These are phyloP conservation scores for Pediacus dermestoides DNA, from an alignment of 2,888 invertebrate species.

Conservation along the genomic window DNA sequence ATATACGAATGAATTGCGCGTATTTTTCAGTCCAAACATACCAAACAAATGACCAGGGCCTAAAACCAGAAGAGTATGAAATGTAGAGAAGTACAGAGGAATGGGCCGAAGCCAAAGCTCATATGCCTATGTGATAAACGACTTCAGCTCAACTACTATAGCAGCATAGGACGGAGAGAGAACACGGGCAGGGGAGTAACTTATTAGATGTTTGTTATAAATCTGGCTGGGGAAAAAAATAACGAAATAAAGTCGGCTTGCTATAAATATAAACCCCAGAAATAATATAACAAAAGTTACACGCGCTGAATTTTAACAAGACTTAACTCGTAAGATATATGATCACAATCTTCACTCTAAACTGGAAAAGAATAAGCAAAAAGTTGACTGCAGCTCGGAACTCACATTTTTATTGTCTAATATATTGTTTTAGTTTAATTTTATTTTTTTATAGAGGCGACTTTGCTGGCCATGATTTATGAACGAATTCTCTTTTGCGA, in stretches of 20 bases:
- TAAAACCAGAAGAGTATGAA: no score
- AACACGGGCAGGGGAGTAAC: slow-evolving; percentile 40
- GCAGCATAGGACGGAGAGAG: no score
- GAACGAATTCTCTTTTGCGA: no score
- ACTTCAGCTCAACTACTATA: slow-evolving; percentile 28
- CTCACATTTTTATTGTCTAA: slow-evolving; percentile 9
- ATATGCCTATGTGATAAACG: slow-evolving; percentile 36
- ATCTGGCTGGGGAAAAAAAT: slow-evolving; percentile 36
- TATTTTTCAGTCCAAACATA: no score
- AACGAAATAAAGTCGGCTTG: slow-evolving; percentile 38
- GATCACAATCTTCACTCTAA: slow-evolving; percentile 19
- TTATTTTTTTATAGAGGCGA: no score
- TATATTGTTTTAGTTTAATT: slow-evolving; percentile 2
- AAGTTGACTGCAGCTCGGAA: slow-evolving; percentile 3
- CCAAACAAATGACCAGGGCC: no score
- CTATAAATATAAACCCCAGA: slow-evolving; percentile 37
- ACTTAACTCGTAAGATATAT: slow-evolving; percentile 21
- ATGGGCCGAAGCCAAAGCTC: slow-evolving; percentile 16
- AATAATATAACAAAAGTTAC: slow-evolving; percentile 40
- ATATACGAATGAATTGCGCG: no score
- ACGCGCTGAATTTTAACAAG: slow-evolving; percentile 36
- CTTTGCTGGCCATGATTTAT: no score
- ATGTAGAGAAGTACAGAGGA: no score
- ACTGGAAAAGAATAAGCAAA: slow-evolving; percentile 14
- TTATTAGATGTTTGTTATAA: slow-evolving; percentile 45